Conservation (phyloP, 2,888 invertebrate genomes). For the Clitarchus hookeri region DNA sequence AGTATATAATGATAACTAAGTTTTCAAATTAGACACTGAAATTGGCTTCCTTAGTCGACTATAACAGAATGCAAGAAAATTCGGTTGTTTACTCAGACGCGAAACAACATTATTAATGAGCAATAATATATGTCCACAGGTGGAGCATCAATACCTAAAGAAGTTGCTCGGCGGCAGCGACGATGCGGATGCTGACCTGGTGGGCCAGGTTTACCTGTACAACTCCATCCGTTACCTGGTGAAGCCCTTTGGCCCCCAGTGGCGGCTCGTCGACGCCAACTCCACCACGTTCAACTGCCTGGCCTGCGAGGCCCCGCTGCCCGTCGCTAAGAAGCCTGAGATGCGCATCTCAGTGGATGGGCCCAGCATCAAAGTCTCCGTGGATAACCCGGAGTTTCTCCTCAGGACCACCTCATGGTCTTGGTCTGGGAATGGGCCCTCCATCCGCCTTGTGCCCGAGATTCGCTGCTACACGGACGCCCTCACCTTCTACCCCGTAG, state of each 20-base stretch:
- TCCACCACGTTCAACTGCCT: constrained; percentile 10
- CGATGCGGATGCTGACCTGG: neutral
- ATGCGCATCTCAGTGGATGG: neutral
- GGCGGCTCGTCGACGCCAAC: constrained; percentile 1
- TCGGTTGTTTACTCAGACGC: too few relatives aligned
- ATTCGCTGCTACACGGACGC: constrained; percentile 17
- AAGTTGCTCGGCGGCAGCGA: neutral
- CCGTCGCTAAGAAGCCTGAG: neutral
- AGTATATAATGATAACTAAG: too few relatives aligned
- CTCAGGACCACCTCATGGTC: neutral
- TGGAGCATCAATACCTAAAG: neutral
- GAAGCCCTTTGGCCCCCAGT: neutral
- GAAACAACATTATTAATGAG: too few relatives aligned
- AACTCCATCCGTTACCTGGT: neutral
- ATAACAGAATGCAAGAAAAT: too few relatives aligned
- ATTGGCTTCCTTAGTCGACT: too few relatives aligned
- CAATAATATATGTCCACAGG: neutral
- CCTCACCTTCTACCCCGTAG: neutral
- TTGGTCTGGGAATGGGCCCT: neutral
- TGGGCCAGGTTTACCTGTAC: constrained; percentile 2
- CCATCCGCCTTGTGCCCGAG: neutral
- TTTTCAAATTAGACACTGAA: too few relatives aligned
- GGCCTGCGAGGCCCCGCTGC: constrained; percentile 15
- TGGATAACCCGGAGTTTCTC: constrained; percentile 18
- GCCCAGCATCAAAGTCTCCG: neutral